Conservation (phyloP, 1,140 invertebrate genomes). For the Conus betulinus region DNA sequence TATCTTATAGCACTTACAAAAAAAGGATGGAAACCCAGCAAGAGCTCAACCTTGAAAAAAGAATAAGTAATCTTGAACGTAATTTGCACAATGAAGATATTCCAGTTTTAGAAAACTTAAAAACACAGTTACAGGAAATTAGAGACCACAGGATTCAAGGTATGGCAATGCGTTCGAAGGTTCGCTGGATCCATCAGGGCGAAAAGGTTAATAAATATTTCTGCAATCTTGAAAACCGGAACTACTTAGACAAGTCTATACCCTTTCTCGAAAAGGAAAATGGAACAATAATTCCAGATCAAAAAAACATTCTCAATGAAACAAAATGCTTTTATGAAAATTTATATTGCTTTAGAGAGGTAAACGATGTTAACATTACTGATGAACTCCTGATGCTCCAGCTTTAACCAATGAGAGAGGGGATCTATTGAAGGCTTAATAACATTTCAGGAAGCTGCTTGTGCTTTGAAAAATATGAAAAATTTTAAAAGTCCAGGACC, state of each 20-base stretch:
- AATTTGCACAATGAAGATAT: not conserved
- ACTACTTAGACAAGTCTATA: not conserved
- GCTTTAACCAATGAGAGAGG: not conserved
- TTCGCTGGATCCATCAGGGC: not conserved
- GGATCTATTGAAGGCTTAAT: not conserved
- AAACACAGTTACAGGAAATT: not conserved
- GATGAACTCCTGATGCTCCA: not conserved
- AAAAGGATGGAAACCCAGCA: not conserved
- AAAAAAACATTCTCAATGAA: not conserved
- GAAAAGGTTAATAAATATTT: not conserved
- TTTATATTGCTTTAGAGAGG: not conserved
- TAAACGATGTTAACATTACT: not conserved
- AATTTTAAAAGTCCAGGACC: not conserved
- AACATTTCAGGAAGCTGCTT: not conserved
- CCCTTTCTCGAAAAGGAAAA: not conserved
- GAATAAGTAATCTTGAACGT: not conserved
- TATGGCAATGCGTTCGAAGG: not conserved
- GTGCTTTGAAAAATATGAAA: not conserved
- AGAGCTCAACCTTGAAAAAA: not conserved
- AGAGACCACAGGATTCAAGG: not conserved
- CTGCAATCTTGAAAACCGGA: no score
- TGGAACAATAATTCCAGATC: not conserved
- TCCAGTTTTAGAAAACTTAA: not conserved
- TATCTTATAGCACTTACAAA: constrained; percentile 18
- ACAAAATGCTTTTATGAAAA: not conserved